Conservation (phyloP, 2,113 vertebrate genomes). For the Salvelinus namaycush region DNA sequence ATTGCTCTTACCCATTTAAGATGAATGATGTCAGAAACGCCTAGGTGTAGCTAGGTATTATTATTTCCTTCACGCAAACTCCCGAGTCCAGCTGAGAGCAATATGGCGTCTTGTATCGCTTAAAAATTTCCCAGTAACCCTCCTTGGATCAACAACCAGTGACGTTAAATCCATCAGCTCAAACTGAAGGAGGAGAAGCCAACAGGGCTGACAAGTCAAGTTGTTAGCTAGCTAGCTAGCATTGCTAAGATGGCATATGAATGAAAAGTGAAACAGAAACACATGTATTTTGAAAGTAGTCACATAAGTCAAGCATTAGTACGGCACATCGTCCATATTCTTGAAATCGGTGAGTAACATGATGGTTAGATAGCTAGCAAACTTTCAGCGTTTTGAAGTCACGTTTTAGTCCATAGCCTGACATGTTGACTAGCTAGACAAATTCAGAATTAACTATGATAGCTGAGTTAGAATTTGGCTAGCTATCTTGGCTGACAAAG, state of each 20-base stretch:
- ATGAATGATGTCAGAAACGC: not conserved
- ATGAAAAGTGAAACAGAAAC: not conserved
- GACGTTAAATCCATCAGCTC: conserved; percentile 40
- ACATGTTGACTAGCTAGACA: too few species aligned
- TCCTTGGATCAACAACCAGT: conserved; percentile 44
- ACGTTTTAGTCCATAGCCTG: too few species aligned
- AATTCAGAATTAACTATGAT: too few species aligned
- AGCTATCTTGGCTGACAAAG: too few species aligned
- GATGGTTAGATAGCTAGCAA: conserved; percentile 1
- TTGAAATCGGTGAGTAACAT: not conserved
- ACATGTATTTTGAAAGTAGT: not conserved
- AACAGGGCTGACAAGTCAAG: not conserved
- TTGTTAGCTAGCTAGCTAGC: not conserved
- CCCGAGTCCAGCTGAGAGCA: conserved; percentile 46
- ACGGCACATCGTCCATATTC: not conserved
- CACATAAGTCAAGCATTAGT: not conserved
- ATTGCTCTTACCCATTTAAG: conserved; percentile 6
- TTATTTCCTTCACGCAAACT: conserved; percentile 27
- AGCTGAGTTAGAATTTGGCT: too few species aligned
- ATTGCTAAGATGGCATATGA: not conserved
- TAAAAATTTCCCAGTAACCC: conserved; percentile 49
- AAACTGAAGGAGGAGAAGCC: not conserved
- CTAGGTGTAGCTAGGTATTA: not conserved
- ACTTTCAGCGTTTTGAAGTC: too few species aligned
- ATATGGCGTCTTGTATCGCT: conserved; percentile 66